Base-by-base conservation (phyloP, 2,113 vertebrate species). In the Phodopus roborovskii region DNA sequence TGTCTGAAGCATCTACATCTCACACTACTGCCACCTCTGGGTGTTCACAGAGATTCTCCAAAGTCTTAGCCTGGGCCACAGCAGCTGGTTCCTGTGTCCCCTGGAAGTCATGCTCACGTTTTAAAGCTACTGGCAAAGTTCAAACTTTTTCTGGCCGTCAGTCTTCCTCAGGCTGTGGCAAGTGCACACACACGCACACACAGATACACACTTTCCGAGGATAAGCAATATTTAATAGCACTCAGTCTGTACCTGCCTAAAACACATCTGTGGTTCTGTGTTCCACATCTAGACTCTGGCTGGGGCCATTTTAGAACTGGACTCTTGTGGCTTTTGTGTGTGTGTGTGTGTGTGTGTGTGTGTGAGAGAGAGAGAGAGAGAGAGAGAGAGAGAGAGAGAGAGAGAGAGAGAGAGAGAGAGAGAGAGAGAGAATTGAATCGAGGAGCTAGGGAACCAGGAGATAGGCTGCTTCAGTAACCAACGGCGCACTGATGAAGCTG, bases 391-490 rank as follows among this genome's bases (percentile, higher is more conserved):
- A 19, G 45, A 45, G 45, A 45, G 45, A 45, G 45, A 45, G 45
- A 45, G 45, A 45, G 3, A 45, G 45, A 45, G 45, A 45, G 45
- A 45, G 45, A 45, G 45, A 45, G 45, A 45, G 45, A 45, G 45
- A 45, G 3, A 78, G 5, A 17, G 9, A 83, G 36, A 93, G 30
- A 58, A 70, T 0, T 87, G 17, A 87, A 90, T 8, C 50, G 24
- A 83, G 71, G 93, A 39, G n/a, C 24, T 75, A 83, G 42, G 24
- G 91, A 22, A 90, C 45, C 1, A 94, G 88, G 13, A 82, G 66
- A 85, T n/a, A 1, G 17, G 91, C 62, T 82, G 91, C 74, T 89
- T 85, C 77, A 91, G 45, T 90, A 91, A 86, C 36, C 53, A 91
- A 77, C 77, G 45, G 33, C 56, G 30, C 68, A 22, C 26, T 48